phyloP scores from a whole-genome alignment of 2,797 vertebrate species.

The Pseudochirops cupreus region DNA sequence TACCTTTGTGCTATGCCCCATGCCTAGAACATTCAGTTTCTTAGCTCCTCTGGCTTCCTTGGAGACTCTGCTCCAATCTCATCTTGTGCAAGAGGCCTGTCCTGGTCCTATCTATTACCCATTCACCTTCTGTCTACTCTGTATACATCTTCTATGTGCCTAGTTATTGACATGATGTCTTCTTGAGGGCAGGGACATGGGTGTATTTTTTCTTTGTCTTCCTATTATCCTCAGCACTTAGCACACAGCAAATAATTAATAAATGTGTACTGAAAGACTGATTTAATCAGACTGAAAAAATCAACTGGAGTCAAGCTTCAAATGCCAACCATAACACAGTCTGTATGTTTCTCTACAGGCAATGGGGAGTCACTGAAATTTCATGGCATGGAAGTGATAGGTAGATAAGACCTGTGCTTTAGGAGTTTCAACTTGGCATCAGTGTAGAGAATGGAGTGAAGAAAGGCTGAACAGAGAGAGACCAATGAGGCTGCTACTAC shows the following conservation, averaged over 20 bases:
- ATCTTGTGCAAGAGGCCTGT: background rate
- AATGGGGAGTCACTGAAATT: background rate
- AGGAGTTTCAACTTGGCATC: background rate
- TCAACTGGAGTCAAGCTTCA: background rate
- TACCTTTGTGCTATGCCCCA: too few relatives aligned
- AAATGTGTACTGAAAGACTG: background rate
- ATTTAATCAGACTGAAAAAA: background rate
- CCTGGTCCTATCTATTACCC: background rate
- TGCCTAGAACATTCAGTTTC: background rate
- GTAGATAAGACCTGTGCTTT: background rate
- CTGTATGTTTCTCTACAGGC: background rate
- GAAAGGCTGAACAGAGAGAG: background rate
- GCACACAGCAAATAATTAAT: background rate
- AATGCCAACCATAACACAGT: background rate
- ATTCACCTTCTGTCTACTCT: background rate
- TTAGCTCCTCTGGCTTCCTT: background rate
- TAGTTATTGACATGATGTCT: background rate
- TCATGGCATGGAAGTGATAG: background rate
- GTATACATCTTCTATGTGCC: background rate
- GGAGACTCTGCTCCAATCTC: background rate
- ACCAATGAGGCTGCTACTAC: background rate
- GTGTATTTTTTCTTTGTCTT: background rate
- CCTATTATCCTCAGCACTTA: background rate
- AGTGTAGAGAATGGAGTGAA: background rate
- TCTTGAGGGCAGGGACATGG: background rate